phyloP scores from a whole-genome alignment of 2,797 vertebrate species.

The Parambassis ranga region DNA sequence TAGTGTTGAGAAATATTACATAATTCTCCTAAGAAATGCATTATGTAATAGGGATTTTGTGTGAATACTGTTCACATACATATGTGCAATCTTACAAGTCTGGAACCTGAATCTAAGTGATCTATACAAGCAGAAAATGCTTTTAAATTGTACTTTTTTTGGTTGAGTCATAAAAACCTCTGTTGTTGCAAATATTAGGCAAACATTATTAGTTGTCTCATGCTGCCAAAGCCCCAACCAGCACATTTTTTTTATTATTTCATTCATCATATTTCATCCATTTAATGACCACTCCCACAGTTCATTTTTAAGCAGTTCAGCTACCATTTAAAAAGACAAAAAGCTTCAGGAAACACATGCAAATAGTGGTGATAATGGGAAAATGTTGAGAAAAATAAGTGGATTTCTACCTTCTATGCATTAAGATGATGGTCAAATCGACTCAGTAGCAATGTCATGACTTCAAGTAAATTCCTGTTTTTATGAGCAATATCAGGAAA shows the following conservation, averaged over 20 bases:
- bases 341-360: constrained; percentile 25
- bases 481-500: too few relatives aligned
- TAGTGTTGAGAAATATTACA: background rate
- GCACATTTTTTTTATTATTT: too few relatives aligned
- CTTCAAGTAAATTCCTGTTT: too few relatives aligned
- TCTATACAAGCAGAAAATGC: background rate
- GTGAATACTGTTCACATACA: too few relatives aligned
- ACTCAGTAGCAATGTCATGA: too few relatives aligned
- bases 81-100: too few relatives aligned
- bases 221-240: constrained; percentile 18
- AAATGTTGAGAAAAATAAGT: too few relatives aligned
- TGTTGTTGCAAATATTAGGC: constrained; percentile 14
- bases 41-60: background rate
- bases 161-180: constrained; percentile 2
- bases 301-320: constrained; percentile 24
- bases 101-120: background rate
- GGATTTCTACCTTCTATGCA: too few relatives aligned
- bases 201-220: background rate
- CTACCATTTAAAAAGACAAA: constrained; percentile 35
- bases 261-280: background rate
- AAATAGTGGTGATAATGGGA: background rate
- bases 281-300: constrained; percentile 23
- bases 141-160: background rate
- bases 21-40: background rate
- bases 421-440: too few relatives aligned